Evolutionary conservation across 2,113 vertebrate genomes (phyloP), one percentile per base, ranked within the genome.

Genomic region (Notothenia coriiceps): DNA sequence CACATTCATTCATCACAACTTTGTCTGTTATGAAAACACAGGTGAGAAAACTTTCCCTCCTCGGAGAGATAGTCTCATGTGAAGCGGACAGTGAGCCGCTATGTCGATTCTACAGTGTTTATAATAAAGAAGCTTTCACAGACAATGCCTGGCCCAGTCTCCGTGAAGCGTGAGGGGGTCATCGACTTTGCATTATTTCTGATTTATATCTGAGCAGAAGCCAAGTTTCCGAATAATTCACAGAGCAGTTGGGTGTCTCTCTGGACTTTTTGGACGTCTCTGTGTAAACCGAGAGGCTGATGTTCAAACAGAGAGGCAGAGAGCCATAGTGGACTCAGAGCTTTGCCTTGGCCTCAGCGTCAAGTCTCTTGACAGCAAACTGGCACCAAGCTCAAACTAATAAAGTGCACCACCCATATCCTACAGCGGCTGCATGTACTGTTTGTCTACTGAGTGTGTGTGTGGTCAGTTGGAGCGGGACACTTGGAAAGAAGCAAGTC

Each of bases 281-380:
- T 79, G 80, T 77, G 86, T 91, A 90, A 93, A 90, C 85, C 3
- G 73, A 89, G 85, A 91, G 70, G 76, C 63, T 72, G 83, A 67
- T 79, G 85, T 88, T 90, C 86, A 87, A 87, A 92, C 86, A 92
- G 73, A 56, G 70, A 84, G 77, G 81, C 79, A 43, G 68, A 82
- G 61, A 91, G 82, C 79, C 80, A 74, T 2, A 22, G 79, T 86
- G 88, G 81, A 88, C 78, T 82, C 81, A 33, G 73, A 83, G 86
- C 81, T 88, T 86, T 83, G 86, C 69, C 55, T 91, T 86, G 88
- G 92, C 88, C 85, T 85, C 55, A 29, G 20, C 61, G 47, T 87
- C 70, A 8, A 43, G 77, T 54, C 80, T 82, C 83, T 35, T 86
- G 89, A 91, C 93, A 92, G 86, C 82, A 62, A 87, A 77, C 90